Conservation (phyloP, 1,140 invertebrate genomes). For the Diplogasteroides magnus region DNA sequence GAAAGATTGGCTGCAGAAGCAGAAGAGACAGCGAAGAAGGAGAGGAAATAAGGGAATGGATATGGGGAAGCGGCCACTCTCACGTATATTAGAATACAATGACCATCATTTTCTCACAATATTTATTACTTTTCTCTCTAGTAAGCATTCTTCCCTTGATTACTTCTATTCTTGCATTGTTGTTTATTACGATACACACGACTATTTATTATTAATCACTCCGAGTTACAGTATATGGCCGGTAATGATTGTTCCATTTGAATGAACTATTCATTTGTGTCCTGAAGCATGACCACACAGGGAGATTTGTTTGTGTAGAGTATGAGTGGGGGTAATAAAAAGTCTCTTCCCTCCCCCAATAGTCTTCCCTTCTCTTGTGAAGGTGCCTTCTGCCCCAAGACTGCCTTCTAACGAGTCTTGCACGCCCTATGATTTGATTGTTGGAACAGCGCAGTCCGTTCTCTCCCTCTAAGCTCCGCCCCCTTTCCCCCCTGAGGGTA, state of each 20-base stretch:
- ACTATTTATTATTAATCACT: no score
- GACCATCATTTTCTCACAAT: no score
- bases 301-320: constrained; percentile 7
- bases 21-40: constrained; percentile 35
- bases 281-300: neutral
- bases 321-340: no score
- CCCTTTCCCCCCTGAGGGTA: neutral
- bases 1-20: constrained; percentile 42
- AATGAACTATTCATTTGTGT: neutral
- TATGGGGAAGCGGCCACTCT: neutral
- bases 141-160: no score
- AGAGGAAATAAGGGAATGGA: constrained; percentile 9
- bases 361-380: constrained; percentile 7
- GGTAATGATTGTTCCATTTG: neutral
- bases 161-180: no score
- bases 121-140: no score
- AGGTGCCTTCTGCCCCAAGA: neutral
- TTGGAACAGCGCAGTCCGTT: neutral
- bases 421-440: neutral
- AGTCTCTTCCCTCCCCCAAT: neutral
- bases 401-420: constrained; percentile 1
- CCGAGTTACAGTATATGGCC: no score
- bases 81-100: no score
- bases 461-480: neutral
- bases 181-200: no score